Conservation (phyloP, 2,113 vertebrate genomes). For the Sturnira hondurensis region DNA sequence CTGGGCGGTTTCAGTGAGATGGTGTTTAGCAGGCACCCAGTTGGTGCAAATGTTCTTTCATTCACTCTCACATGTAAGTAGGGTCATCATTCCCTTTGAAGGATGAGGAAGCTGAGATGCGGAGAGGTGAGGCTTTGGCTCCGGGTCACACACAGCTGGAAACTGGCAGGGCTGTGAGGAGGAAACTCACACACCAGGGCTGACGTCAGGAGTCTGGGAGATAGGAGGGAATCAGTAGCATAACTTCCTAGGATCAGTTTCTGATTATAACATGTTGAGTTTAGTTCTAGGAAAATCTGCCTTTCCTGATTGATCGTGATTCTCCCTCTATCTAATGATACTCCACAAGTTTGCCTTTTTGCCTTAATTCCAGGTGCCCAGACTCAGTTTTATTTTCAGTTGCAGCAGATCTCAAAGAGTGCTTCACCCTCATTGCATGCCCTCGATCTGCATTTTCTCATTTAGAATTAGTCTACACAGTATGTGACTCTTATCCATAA, state of each 20-base stretch:
- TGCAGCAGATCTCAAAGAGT: background rate
- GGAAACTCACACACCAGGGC: background rate
- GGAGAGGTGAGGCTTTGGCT: background rate
- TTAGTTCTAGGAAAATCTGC: slow-evolving; percentile 3
- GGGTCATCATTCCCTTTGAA: background rate
- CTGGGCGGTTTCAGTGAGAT: background rate
- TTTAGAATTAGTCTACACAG: background rate
- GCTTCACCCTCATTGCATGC: background rate
- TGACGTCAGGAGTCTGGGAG: background rate
- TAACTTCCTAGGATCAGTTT: background rate
- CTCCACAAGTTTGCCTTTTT: background rate
- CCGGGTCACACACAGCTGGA: background rate
- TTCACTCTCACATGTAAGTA: background rate
- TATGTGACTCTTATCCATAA: background rate
- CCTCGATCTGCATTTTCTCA: background rate
- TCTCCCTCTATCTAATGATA: background rate
- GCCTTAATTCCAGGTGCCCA: background rate
- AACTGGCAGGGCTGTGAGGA: background rate
- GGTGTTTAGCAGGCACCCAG: background rate
- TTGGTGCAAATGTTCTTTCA: background rate
- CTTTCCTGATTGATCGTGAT: background rate
- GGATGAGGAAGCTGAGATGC: background rate
- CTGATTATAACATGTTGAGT: background rate
- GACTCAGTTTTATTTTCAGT: background rate
- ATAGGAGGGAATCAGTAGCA: background rate